Evolutionary conservation across 2,888 invertebrate species (phyloP), one percentile per base, ranked within the genome.

Genomic region (Trilocha varians): DNA sequence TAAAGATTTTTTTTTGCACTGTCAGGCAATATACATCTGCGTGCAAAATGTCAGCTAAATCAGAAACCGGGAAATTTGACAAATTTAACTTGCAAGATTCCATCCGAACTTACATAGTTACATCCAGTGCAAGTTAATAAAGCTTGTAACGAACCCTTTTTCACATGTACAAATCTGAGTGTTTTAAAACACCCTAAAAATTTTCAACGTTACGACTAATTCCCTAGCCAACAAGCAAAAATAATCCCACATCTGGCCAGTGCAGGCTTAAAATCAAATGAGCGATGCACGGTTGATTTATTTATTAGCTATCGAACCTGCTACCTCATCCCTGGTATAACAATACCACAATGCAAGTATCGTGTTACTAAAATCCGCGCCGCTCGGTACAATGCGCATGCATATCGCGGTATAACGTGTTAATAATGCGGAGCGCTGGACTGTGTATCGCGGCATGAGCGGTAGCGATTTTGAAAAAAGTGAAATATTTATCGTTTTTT

Each of bases 361-460:
- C 46, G 43, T 38, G 48, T 62, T 58, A 51, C 62, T 38, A 50
- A 49, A 53, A 55, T 55, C 54, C 45, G 47, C 41, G 41, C 36
- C 55, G 50, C 47, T 52, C 53, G 54, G 56, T 49, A 57, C 63
- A 66, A 62, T 59, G 66, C 59, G 65, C 65, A 54, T 57, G 69
- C 65, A 66, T 59, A 72, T 77, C 71, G 75, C 73, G 67, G 77
- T 72, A 70, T 55, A 70, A 73, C 68, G 71, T 72, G 76, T 74
- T 75, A 69, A 69, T 72, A 68, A 65, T 63, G 63, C 53, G 57
- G 54, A 54, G 47, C 52, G 44, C 41, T 42, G 38, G 39, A 16
- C 8, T 34, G 36, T 38, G 54, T 49, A 37, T 3, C 40, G 46
- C 55, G 49, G 0, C 5, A 42, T n/a, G 32, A 48, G 49, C 15